Evolutionary conservation across 2,113 vertebrate species (phyloP).

Genomic region (Alethe castanea): DNA sequence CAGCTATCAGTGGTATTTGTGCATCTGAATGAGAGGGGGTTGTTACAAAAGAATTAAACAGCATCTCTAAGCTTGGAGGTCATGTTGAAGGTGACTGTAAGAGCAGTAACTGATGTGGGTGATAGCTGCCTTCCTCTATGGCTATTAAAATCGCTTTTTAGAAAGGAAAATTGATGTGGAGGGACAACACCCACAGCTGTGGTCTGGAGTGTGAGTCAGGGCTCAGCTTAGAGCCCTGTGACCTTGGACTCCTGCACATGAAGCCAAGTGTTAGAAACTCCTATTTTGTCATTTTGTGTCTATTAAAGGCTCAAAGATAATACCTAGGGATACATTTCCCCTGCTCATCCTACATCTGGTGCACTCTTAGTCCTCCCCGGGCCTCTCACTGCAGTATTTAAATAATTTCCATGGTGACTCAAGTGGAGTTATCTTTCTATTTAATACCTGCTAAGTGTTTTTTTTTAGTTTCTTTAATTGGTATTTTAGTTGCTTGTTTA

Average conservation of each 20-base stretch:
- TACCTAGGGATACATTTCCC: background rate
- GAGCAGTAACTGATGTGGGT: background rate
- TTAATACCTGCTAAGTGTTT: background rate
- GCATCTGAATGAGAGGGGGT: background rate
- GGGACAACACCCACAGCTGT: background rate
- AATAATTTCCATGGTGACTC: background rate
- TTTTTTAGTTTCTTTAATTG: fast-evolving
- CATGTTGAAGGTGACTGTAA: background rate
- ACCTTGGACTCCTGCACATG: background rate
- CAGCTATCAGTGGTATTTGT: background rate
- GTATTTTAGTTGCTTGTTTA: background rate
- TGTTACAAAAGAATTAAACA: background rate
- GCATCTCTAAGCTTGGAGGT: background rate
- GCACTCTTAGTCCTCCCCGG: background rate
- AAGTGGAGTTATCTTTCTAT: background rate
- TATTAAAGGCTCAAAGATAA: background rate
- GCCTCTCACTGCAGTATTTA: background rate
- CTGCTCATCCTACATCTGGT: background rate
- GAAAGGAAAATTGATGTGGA: background rate
- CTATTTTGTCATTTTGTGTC: background rate
- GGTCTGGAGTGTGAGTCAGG: background rate
- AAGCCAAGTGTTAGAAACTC: background rate
- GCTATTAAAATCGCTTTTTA: background rate
- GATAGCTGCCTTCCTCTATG: background rate
- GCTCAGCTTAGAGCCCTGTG: background rate